Conservation (phyloP, 2,888 invertebrate genomes). For the Cylindroiulus punctatus region DNA sequence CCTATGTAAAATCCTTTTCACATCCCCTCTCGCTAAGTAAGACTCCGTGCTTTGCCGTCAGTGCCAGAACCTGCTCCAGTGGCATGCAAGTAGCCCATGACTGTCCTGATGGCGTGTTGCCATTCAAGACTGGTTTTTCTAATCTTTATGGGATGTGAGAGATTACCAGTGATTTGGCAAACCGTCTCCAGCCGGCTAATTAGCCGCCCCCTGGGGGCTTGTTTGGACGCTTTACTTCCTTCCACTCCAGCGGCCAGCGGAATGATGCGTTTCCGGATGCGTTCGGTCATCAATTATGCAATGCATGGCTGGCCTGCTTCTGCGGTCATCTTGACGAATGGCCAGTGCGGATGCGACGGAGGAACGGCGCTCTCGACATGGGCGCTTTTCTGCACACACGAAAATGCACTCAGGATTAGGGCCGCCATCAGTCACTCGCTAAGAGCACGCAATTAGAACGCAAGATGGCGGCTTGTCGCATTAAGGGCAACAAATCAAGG, state of each 20-base stretch:
- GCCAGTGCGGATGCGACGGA: background rate
- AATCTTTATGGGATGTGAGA: no score
- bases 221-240: background rate
- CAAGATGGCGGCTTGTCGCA: background rate
- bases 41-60: no score
- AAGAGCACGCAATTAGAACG: background rate
- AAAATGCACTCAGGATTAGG: conserved; percentile 18
- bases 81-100: no score
- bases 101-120: no score
- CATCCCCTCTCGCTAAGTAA: no score
- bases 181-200: background rate
- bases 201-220: background rate
- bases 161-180: no score
- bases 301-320: background rate
- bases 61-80: no score
- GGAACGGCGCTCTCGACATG: background rate
- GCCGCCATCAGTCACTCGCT: background rate
- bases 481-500: background rate
- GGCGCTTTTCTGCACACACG: background rate
- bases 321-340: background rate
- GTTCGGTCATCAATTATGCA: conserved; percentile 18
- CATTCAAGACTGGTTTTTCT: no score
- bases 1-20: no score
- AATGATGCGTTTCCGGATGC: background rate
- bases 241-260: background rate